Percentiles rank a stretch among this genome's conserved stretches.
These are phyloP conservation scores for Ophioninae sp. DNA, from an alignment of 2,888 invertebrate species.

Conservation along the genomic window DNA sequence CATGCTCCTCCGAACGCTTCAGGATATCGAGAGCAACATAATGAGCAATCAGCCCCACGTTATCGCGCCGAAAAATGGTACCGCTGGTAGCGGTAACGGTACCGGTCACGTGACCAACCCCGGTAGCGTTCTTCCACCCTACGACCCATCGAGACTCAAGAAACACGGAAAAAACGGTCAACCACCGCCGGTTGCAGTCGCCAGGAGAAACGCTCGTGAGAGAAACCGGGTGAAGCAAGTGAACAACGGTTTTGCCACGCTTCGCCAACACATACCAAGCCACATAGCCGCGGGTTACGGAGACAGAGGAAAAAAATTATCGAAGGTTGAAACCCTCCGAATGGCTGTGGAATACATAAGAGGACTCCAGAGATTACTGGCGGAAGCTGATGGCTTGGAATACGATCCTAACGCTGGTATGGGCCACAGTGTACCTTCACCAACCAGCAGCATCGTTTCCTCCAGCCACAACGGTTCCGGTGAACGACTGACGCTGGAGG, in stretches of 20 bases:
- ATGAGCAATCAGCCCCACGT: constrained; percentile 73
- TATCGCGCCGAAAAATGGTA: constrained; percentile 69
- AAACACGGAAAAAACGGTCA: constrained; percentile 81
- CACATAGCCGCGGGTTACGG: constrained; percentile 89
- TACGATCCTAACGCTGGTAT: constrained; percentile 78
- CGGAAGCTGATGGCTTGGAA: constrained; percentile 84
- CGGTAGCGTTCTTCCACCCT: constrained; percentile 79
- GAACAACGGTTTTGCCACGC: constrained; percentile 94
- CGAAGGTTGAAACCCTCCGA: constrained; percentile 93
- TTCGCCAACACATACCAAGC: constrained; percentile 93
- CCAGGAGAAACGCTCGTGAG: constrained; percentile 95
- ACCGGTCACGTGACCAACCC: constrained; percentile 56
- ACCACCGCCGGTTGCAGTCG: constrained; percentile 91
- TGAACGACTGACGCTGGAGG: constrained; percentile 81
- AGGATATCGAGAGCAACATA: constrained; percentile 79
- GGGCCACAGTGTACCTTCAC: constrained; percentile 80
- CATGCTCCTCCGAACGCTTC: constrained; percentile 78
- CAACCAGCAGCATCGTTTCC: constrained; percentile 77
- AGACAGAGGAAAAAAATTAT: constrained; percentile 88
- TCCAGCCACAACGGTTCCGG: constrained; percentile 80
- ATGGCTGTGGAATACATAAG: constrained; percentile 96
- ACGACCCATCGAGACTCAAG: constrained; percentile 81
- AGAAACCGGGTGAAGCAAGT: constrained; percentile 96
- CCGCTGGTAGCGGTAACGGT: constrained; percentile 3
- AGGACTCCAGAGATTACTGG: constrained; percentile 89